phyloP scores from a whole-genome alignment of 1,140 invertebrate genomes.

The Zaprionus nigranus region DNA sequence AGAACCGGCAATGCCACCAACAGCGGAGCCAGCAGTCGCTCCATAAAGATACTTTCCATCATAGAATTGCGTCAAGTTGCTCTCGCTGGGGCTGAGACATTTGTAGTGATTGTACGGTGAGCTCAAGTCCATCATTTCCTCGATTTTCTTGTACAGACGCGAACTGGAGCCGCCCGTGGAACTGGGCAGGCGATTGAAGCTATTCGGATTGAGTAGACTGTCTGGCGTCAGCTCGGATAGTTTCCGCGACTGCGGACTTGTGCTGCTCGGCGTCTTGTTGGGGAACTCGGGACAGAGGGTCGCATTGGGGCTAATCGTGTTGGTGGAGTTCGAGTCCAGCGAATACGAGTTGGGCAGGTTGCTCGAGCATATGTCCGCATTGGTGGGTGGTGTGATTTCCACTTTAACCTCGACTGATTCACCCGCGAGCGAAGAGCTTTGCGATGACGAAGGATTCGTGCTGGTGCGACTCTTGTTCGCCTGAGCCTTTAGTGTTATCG shows the following conservation, averaged over 20 bases:
- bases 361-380: conserved; percentile 64
- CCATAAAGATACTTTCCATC: conserved; percentile 82
- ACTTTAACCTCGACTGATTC: conserved; percentile 83
- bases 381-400: conserved; percentile 80
- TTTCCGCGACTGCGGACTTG: conserved; percentile 76
- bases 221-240: conserved; percentile 77
- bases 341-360: conserved; percentile 81
- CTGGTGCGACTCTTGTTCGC: conserved; percentile 80
- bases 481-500: conserved; percentile 75
- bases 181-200: conserved; percentile 79
- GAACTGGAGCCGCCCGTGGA: conserved; percentile 78
- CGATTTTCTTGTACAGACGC: conserved; percentile 81
- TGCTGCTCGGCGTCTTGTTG: conserved; percentile 66
- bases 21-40: conserved; percentile 24
- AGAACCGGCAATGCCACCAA: conserved; percentile 11
- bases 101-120: conserved; percentile 90
- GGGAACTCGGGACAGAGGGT: conserved; percentile 78
- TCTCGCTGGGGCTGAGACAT: conserved; percentile 89
- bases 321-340: conserved; percentile 81
- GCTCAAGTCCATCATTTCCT: conserved; percentile 87
- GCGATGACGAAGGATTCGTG: conserved; percentile 83
- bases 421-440: conserved; percentile 80
- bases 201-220: conserved; percentile 76
- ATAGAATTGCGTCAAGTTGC: conserved; percentile 84
- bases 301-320: conserved; percentile 77